A percentile compares a stretch with the other conserved stretches of the same genome.
These are phyloP conservation scores for Eristalis pertinax DNA, from an alignment of 2,888 invertebrate species.

Conservation along the genomic window DNA sequence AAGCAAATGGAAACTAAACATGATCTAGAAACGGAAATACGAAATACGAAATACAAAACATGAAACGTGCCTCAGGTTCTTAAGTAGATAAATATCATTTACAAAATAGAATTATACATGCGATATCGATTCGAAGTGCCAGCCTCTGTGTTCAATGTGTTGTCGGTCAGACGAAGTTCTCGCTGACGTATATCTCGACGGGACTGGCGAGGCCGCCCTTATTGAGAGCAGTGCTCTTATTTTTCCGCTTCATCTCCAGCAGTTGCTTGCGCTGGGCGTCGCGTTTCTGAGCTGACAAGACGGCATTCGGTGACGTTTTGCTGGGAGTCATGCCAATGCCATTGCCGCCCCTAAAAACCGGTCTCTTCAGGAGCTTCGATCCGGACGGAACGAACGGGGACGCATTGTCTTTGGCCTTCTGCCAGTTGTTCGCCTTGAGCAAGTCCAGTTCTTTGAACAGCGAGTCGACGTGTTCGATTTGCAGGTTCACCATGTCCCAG, in stretches of 20 bases:
- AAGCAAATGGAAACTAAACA: slow-evolving; percentile 9
- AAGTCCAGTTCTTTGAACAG: slow-evolving; percentile 86
- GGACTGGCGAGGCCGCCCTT: slow-evolving; percentile 42
- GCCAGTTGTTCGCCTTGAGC: slow-evolving; percentile 86
- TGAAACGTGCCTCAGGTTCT: slow-evolving; percentile 55
- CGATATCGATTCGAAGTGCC: slow-evolving; percentile 58
- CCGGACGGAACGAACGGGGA: slow-evolving; percentile 55
- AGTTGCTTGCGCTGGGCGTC: slow-evolving; percentile 89
- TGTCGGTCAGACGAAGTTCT: slow-evolving; percentile 47
- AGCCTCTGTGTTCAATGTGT: slow-evolving; percentile 51
- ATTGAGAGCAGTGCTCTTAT: slow-evolving; percentile 68
- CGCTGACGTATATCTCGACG: slow-evolving; percentile 59
- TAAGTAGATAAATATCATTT: slow-evolving; percentile 48
- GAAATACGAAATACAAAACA: slow-evolving; percentile 2
- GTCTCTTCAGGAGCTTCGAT: slow-evolving; percentile 47
- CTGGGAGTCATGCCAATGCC: slow-evolving; percentile 10
- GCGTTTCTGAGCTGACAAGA: slow-evolving; percentile 82
- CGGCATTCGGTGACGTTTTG: slow-evolving; percentile 70
- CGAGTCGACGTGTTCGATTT: slow-evolving; percentile 91
- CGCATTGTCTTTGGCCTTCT: slow-evolving; percentile 79
- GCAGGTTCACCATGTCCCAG: slow-evolving; percentile 97
- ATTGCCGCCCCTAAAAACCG: slow-evolving; percentile 30
- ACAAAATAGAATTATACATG: slow-evolving; percentile 35
- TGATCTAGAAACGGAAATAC: slow-evolving; percentile 1
- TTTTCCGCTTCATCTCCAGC: slow-evolving; percentile 83